Evolutionary conservation across 2,888 invertebrate species (phyloP).

Genomic region (Cepaea hortensis): DNA sequence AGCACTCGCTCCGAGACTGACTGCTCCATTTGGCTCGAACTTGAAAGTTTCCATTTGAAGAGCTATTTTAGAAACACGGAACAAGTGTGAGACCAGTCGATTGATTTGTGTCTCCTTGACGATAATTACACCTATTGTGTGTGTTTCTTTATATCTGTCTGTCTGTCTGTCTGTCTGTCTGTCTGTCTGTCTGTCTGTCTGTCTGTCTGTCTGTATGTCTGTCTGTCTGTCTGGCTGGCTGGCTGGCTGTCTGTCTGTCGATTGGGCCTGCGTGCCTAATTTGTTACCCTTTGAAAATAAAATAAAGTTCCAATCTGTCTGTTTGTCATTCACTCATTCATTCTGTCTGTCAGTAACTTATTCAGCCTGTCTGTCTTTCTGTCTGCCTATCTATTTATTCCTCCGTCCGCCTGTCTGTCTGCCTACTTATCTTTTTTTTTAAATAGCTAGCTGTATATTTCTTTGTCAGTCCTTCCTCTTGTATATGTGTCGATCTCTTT

Average conservation of each 20-base stretch:
- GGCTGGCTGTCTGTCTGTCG: not conserved
- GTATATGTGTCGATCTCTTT: too few relatives aligned
- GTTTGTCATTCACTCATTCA: not conserved
- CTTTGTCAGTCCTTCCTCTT: not conserved
- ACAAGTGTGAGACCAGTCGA: too few relatives aligned
- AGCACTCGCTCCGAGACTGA: not conserved
- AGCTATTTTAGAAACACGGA: too few relatives aligned
- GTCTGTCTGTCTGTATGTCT: not conserved
- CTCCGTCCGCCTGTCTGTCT: not conserved
- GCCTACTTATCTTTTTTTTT: not conserved
- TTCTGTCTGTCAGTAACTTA: not conserved
- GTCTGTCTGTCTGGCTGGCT: not conserved
- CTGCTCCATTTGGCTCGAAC: too few relatives aligned
- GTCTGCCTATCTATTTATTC: constrained; percentile 10
- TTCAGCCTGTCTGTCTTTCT: not conserved
- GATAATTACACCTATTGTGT: too few relatives aligned
- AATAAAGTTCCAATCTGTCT: not conserved
- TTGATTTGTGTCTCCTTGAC: too few relatives aligned
- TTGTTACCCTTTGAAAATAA: too few relatives aligned
- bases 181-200: not conserved
- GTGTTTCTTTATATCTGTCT: not conserved
- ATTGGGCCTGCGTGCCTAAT: too few relatives aligned
- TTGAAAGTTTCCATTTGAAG: too few relatives aligned
- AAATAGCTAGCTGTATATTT: not conserved
- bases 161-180: not conserved